These are phyloP conservation scores for Drosophila truncata DNA, from an alignment of 1,140 invertebrate genomes.

Conservation along the genomic window DNA sequence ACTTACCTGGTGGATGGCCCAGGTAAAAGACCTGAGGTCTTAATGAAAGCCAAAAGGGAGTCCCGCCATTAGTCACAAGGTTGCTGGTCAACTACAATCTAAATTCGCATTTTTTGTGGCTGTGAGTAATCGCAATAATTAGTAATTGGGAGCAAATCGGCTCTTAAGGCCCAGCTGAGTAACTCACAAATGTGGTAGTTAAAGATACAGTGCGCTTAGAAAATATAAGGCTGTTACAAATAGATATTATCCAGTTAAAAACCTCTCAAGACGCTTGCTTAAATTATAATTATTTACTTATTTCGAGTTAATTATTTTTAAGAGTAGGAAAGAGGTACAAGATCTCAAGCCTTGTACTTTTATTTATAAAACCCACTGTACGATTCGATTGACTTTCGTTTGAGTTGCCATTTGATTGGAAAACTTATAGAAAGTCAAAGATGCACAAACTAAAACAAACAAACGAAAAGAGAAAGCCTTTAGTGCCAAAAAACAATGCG, in stretches of 20 bases:
- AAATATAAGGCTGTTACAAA: neutral
- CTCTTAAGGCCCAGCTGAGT: neutral
- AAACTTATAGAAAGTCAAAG: slow-evolving; percentile 36
- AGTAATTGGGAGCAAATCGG: slow-evolving; percentile 59
- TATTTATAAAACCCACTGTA: neutral
- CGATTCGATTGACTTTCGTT: slow-evolving; percentile 48
- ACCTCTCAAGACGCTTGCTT: neutral
- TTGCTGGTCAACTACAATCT: slow-evolving; percentile 52
- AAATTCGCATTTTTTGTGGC: slow-evolving; percentile 44
- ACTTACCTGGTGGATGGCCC: slow-evolving; percentile 43
- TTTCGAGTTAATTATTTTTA: neutral
- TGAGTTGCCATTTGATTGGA: slow-evolving; percentile 39
- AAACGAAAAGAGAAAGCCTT: slow-evolving; percentile 59
- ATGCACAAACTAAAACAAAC: slow-evolving; percentile 24
- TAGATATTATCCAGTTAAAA: neutral
- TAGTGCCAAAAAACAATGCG: slow-evolving; percentile 25
- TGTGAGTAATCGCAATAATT: slow-evolving; percentile 61
- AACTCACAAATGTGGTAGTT: slow-evolving; percentile 10
- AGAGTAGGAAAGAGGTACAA: neutral
- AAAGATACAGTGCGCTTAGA: slow-evolving; percentile 13
- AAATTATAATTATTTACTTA: neutral
- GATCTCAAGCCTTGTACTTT: neutral
- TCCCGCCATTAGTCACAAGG: slow-evolving; percentile 45
- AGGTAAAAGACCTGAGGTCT: slow-evolving; percentile 16
- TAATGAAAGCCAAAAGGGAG: slow-evolving; percentile 31